phyloP scores from a whole-genome alignment of 2,888 invertebrate genomes.

The Apotomis betuletana region DNA sequence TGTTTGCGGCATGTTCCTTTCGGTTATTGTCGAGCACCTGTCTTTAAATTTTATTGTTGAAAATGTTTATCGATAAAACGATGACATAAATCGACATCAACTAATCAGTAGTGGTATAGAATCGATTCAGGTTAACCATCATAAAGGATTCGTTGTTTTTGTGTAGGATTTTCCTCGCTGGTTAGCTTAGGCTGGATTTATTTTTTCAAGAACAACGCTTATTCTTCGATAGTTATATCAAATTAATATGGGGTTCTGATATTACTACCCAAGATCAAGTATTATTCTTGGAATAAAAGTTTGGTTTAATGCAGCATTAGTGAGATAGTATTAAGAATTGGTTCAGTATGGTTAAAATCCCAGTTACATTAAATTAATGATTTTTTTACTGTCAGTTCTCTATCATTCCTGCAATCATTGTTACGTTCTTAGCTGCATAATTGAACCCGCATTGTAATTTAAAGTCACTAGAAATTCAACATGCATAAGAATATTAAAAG shows the following conservation, averaged over 20 bases:
- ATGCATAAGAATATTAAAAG: background rate
- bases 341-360: no score
- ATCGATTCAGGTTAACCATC: slow-evolving; percentile 15
- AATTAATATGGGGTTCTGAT: no score
- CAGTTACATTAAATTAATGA: background rate
- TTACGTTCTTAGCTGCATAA: no score
- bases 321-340: no score
- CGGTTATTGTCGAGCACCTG: slow-evolving; percentile 72
- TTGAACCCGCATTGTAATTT: background rate
- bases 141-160: background rate
- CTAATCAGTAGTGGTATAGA: slow-evolving; percentile 24
- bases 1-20: slow-evolving; percentile 76
- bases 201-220: no score
- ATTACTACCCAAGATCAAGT: no score
- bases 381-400: background rate
- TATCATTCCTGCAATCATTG: no score
- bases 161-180: background rate
- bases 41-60: slow-evolving; percentile 59
- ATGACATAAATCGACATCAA: slow-evolving; percentile 27
- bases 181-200: background rate
- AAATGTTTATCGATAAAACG: slow-evolving; percentile 55
- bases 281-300: no score
- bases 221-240: no score
- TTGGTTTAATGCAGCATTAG: no score
- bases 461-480: background rate